Percentiles rank a stretch among this genome's conserved stretches.
Evolutionary conservation across 1,140 invertebrate genomes (phyloP).

Genomic region (Cotesia chilonis): DNA sequence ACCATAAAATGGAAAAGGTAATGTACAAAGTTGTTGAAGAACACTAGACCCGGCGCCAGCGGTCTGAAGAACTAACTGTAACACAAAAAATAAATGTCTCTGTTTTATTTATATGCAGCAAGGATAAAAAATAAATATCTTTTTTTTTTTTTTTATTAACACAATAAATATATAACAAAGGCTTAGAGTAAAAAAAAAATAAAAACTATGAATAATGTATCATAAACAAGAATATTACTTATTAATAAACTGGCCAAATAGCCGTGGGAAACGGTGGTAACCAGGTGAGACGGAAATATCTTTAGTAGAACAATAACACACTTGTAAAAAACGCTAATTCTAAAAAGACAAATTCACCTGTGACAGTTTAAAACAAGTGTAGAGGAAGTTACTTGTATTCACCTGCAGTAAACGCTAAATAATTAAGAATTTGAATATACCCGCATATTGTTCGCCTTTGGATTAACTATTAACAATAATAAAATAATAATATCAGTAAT

Average conservation of each 20-base stretch:
- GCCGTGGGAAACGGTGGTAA: constrained; percentile 23
- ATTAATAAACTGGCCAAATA: neutral
- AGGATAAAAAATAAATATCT: neutral
- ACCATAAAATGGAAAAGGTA: constrained; percentile 91
- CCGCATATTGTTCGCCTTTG: too few relatives aligned
- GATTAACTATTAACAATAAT: too few relatives aligned
- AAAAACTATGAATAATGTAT: too few relatives aligned
- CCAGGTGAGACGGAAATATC: constrained; percentile 34
- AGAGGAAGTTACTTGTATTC: neutral
- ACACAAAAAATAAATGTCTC: constrained; percentile 39
- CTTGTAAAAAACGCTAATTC: neutral
- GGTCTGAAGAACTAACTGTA: constrained; percentile 78
- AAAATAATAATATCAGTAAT: too few relatives aligned
- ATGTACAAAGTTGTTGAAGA: constrained; percentile 86
- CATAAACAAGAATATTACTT: neutral
- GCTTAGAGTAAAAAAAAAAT: neutral
- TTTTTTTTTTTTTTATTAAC: neutral
- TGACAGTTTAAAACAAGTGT: neutral
- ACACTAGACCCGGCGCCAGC: constrained; percentile 85
- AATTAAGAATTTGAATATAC: too few relatives aligned
- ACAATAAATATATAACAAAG: constrained; percentile 9
- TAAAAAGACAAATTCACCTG: neutral
- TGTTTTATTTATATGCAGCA: constrained; percentile 1
- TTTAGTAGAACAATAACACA: neutral
- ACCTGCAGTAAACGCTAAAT: too few relatives aligned